Base-by-base conservation (phyloP, 2,113 vertebrate genomes). In the Odocoileus hemionus region DNA sequence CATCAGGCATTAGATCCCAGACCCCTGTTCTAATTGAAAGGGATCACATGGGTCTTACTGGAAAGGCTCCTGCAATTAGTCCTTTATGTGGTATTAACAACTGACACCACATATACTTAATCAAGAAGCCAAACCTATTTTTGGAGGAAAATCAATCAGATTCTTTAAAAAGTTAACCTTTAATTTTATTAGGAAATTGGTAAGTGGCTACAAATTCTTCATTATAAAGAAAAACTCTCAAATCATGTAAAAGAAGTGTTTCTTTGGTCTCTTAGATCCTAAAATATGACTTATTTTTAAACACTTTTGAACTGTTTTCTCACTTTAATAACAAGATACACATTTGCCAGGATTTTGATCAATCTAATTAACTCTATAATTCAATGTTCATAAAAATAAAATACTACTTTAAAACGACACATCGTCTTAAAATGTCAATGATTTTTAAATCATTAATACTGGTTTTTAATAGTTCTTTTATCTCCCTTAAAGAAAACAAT, bases 281-380 rank as follows among this genome's bases (percentile, higher is more conserved):
- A 30, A 45, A 25, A 95, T 93, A 83, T 26, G 89, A 96, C 86
- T 96, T 90, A 67, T 23, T 94, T 61, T 88, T 36, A 88, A 21
- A 89, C 2, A 55, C 82, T 96, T 96, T 94, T 19, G 91, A 89
- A 60, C 23, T n/a, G 21, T 96, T 95, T 96, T 86, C 88, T 97
- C 13, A 14, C 7, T 88, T 86, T 74, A 96, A 93, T 83, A 95
- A 97, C 55, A 64, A n/a, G n/a, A 86, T 82, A 58, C 9, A 86
- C 33, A 89, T 58, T 54, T 96, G 60, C 79, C 52, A 89, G 86
- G 60, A 95, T 90, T 47, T 15, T 93, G 47, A 86, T 43, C 14
- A 23, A 26, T 70, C 58, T 78, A 74, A 91, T 52, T 50, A 60
- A 83, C 43, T 95, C 95, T 94, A 79, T 83, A 89, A 95, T 95